A percentile compares a stretch with the other conserved stretches of the same genome.
Conservation (phyloP, 2,113 vertebrate species). For the Aptenodytes patagonicus region DNA sequence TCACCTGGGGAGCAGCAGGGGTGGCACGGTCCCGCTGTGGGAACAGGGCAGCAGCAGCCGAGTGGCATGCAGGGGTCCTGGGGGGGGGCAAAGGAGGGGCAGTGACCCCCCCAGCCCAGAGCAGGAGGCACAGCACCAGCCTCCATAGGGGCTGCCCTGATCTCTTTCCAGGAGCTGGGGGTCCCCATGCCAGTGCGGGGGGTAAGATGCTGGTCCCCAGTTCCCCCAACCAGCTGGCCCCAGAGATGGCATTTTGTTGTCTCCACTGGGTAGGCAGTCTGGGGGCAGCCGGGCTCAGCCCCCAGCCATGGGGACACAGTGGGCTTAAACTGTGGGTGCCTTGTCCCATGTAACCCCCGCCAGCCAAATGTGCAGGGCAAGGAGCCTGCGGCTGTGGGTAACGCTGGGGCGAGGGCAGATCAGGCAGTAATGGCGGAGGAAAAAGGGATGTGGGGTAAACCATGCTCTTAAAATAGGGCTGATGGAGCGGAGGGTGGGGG, state of each 20-base stretch:
- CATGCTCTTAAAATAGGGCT: background rate
- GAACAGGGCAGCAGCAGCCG: background rate
- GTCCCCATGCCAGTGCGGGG: background rate
- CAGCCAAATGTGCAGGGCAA: background rate
- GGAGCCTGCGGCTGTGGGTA: background rate
- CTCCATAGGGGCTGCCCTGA: background rate
- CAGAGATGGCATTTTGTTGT: background rate
- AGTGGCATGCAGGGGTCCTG: background rate
- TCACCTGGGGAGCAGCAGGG: background rate
- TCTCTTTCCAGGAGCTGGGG: background rate
- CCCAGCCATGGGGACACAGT: background rate
- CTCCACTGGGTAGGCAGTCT: background rate
- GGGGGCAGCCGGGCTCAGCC: background rate
- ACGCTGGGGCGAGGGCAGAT: background rate
- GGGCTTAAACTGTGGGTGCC: background rate
- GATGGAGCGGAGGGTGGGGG: background rate
- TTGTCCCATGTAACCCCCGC: no score
- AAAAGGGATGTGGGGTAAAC: background rate
- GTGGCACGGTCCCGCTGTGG: accelerated
- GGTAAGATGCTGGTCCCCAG: background rate
- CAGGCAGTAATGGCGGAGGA: no score
- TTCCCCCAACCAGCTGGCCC: background rate
- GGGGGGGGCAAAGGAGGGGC: background rate
- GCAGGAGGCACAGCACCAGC: background rate
- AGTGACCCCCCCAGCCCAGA: accelerated